These are phyloP conservation scores for Pachymerium ferrugineum DNA, from an alignment of 2,888 invertebrate genomes.

Conservation along the genomic window DNA sequence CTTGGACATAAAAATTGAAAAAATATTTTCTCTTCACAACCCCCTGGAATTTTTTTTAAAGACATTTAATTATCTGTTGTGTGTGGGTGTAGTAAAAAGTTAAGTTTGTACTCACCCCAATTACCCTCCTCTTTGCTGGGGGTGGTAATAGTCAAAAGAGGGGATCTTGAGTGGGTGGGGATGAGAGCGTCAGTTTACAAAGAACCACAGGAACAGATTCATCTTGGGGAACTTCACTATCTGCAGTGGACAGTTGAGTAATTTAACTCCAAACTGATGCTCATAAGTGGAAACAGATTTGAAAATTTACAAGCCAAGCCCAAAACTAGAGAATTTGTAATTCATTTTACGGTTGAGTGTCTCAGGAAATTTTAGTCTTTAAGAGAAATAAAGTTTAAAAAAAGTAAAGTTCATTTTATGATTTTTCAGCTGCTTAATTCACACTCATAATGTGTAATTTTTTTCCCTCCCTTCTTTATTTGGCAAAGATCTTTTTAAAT, in stretches of 20 bases:
- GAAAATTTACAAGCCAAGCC: too few relatives aligned
- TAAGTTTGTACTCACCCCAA: constrained; percentile 24
- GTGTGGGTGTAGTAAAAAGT: neutral
- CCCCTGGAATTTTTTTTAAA: neutral
- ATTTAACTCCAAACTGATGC: constrained; percentile 15
- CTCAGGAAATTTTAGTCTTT: too few relatives aligned
- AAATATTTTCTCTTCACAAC: too few relatives aligned
- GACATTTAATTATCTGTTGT: neutral
- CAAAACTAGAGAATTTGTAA: too few relatives aligned
- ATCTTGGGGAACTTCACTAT: constrained; percentile 12
- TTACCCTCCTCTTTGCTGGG: constrained; percentile 22
- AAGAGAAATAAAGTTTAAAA: neutral
- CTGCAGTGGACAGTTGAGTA: constrained; percentile 11
- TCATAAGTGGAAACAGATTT: constrained; percentile 12
- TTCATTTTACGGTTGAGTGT: too few relatives aligned
- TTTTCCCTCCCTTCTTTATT: neutral
- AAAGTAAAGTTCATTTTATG: constrained; percentile 26
- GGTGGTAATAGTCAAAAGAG: neutral
- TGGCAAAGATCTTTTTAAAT: constrained; percentile 22
- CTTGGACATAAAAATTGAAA: neutral
- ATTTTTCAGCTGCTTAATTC: constrained; percentile 24
- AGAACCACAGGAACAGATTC: constrained; percentile 27
- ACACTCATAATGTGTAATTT: constrained; percentile 16
- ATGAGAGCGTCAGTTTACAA: constrained; percentile 17
- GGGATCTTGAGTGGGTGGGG: constrained; percentile 17